Percentiles rank a stretch among this genome's conserved stretches.
phyloP scores from a whole-genome alignment of 1,140 invertebrate genomes.

The Papilio helenus region DNA sequence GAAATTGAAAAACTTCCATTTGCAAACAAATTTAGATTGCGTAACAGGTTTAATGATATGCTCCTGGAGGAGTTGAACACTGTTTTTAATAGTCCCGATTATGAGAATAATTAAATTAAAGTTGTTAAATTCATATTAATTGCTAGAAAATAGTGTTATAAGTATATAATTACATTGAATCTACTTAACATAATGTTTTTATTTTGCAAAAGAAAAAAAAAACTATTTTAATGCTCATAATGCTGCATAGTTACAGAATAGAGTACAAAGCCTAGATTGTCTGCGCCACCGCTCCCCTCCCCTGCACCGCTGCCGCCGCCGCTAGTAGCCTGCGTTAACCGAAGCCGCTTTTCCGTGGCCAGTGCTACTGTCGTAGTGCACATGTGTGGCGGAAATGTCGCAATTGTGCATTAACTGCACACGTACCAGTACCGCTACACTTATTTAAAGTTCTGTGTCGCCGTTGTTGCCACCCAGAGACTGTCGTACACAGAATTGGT shows the following conservation, averaged over 20 bases:
- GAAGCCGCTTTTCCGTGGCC: background rate
- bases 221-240: background rate
- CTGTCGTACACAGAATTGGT: background rate
- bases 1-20: background rate
- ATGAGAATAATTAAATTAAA: background rate
- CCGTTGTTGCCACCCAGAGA: background rate
- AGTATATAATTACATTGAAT: background rate
- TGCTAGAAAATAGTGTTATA: background rate
- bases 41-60: background rate
- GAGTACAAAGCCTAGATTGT: background rate
- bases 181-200: background rate
- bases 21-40: background rate
- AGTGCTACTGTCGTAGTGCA: background rate
- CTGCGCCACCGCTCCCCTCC: background rate
- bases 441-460: background rate
- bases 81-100: background rate
- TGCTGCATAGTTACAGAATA: background rate
- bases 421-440: background rate
- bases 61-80: background rate
- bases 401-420: background rate
- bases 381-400: background rate
- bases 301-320: background rate
- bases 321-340: too few relatives aligned
- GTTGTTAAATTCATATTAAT: background rate
- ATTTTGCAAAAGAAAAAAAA: background rate